Percentiles rank a stretch among this genome's conserved stretches.
These are phyloP conservation scores for Meliscaeva auricollis DNA, from an alignment of 2,888 invertebrate species.

Conservation along the genomic window DNA sequence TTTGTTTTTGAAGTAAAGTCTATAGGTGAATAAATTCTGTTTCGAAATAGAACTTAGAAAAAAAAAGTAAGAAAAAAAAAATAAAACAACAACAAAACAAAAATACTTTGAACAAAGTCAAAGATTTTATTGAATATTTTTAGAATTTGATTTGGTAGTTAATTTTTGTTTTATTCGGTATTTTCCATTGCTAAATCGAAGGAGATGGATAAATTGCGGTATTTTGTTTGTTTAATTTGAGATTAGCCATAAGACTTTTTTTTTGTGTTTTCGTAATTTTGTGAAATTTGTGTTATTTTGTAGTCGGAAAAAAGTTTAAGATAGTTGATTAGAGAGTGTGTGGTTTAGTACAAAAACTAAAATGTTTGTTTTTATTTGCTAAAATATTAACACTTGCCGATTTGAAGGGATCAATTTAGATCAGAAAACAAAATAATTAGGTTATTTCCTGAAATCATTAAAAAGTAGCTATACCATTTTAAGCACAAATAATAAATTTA, in stretches of 20 bases:
- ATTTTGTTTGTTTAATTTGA: conserved; percentile 53
- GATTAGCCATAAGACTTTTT: conserved; percentile 38
- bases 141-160: conserved; percentile 68
- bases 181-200: conserved; percentile 46
- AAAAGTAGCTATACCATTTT: neutral
- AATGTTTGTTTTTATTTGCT: conserved; percentile 15
- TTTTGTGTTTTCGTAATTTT: conserved; percentile 10
- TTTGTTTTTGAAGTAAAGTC: conserved; percentile 45
- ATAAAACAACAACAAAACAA: conserved; percentile 7
- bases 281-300: conserved; percentile 2
- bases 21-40: conserved; percentile 35
- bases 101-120: conserved; percentile 46
- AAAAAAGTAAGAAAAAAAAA: neutral
- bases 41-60: conserved; percentile 37
- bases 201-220: conserved; percentile 7
- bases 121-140: conserved; percentile 66
- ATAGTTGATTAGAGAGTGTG: neutral
- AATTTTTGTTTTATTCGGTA: conserved; percentile 49
- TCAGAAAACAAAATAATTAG: neutral
- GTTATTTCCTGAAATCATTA: conserved; percentile 5
- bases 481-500: no score
- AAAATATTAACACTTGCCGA: conserved; percentile 29
- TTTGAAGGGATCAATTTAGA: neutral
- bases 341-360: neutral
- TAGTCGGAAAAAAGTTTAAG: neutral